phyloP scores from a whole-genome alignment of 2,888 invertebrate species.

The Drosophila demipolita region DNA sequence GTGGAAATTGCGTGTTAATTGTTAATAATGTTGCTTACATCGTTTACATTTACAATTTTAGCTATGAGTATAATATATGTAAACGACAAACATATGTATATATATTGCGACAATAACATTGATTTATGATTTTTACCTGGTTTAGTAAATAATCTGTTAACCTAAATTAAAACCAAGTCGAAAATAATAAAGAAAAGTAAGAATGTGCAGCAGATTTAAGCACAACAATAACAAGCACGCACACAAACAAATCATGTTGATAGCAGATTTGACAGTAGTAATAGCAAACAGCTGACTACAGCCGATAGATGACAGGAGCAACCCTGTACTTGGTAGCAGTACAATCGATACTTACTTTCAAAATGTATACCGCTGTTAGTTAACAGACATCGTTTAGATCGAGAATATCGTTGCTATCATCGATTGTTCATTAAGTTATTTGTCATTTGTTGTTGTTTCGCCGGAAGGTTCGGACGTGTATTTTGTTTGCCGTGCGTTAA shows the following conservation, averaged over 20 bases:
- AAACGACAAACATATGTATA: neutral
- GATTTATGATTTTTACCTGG: constrained; percentile 28
- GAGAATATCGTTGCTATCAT: constrained; percentile 13
- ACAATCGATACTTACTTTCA: neutral
- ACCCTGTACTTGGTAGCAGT: constrained; percentile 5
- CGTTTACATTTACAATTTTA: neutral
- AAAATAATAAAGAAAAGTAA: constrained; percentile 5
- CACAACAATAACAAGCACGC: constrained; percentile 22
- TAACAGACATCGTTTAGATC: constrained; percentile 20
- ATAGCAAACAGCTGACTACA: constrained; percentile 38
- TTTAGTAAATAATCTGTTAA: neutral
- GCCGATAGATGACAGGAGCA: constrained; percentile 8
- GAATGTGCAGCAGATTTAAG: constrained; percentile 6
- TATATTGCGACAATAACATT: neutral
- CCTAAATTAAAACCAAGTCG: constrained; percentile 10
- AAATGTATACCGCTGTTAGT: neutral
- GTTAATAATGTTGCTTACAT: neutral
- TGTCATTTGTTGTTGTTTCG: constrained; percentile 62
- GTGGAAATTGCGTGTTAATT: neutral
- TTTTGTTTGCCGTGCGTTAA: constrained; percentile 25
- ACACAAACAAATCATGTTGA: constrained; percentile 18
- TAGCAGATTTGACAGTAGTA: constrained; percentile 15
- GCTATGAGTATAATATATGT: neutral
- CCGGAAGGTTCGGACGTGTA: constrained; percentile 53
- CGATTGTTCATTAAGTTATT: constrained; percentile 27